Evolutionary conservation across 2,797 vertebrate species (phyloP).

Genomic region (Siniperca obscura): DNA sequence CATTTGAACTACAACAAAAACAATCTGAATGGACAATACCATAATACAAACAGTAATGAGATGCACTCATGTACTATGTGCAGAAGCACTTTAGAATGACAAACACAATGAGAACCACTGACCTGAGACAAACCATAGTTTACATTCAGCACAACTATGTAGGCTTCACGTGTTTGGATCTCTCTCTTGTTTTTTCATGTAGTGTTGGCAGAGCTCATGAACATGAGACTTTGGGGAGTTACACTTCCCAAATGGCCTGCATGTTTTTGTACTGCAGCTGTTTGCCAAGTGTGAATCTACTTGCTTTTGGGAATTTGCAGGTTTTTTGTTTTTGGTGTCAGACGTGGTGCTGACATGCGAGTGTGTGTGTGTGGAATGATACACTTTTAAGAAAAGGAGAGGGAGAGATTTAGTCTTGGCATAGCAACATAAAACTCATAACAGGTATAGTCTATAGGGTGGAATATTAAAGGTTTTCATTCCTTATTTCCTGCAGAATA

Average conservation of each 20-base stretch:
- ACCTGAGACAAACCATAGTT: constrained; percentile 36
- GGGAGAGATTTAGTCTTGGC: constrained; percentile 6
- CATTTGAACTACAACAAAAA: constrained; percentile 38
- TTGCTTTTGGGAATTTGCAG: constrained; percentile 40
- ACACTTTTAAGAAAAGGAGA: constrained; percentile 10
- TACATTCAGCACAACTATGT: constrained; percentile 23
- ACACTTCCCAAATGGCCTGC: constrained; percentile 35
- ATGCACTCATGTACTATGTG: constrained; percentile 6
- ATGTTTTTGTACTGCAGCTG: constrained; percentile 27
- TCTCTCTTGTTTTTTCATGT: constrained; percentile 19
- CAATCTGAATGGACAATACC: constrained; percentile 15
- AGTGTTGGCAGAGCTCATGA: constrained; percentile 33
- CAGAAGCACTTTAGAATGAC: constrained; percentile 10
- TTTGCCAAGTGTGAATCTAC: constrained; percentile 40
- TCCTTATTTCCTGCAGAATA: background rate
- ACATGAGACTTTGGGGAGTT: constrained; percentile 38
- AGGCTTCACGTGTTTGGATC: constrained; percentile 18
- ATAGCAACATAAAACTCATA: constrained; percentile 1
- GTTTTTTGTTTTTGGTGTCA: constrained; percentile 27
- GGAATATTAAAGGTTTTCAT: background rate
- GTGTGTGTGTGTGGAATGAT: background rate
- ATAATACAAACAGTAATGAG: background rate
- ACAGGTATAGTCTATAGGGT: background rate
- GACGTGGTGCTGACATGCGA: constrained; percentile 15
- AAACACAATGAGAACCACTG: constrained; percentile 35